Percentiles rank a stretch among this genome's conserved stretches.
phyloP scores from a whole-genome alignment of 2,888 invertebrate species.

The Parnassius smintheus region DNA sequence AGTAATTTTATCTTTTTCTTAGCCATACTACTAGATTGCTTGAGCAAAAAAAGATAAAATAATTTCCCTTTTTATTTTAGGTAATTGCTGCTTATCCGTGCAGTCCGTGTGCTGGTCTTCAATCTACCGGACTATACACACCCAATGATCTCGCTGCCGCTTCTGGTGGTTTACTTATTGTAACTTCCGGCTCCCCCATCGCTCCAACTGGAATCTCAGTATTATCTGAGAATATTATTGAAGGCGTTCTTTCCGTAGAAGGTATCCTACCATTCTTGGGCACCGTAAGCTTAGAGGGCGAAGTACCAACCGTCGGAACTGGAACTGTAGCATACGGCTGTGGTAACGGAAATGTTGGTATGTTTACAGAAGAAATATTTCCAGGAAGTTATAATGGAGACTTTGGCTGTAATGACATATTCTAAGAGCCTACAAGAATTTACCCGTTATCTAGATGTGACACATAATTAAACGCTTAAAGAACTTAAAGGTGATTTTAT shows the following conservation, averaged over 20 bases:
- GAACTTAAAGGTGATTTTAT: too few species aligned
- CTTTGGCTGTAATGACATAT: slow-evolving; percentile 18
- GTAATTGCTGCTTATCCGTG: slow-evolving; percentile 21
- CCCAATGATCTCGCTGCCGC: slow-evolving; percentile 11
- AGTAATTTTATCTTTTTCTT: too few species aligned
- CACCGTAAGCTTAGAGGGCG: slow-evolving; percentile 44
- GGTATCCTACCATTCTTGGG: slow-evolving; percentile 40
- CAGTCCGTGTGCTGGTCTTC: slow-evolving; percentile 7
- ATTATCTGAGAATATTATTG: slow-evolving; percentile 45
- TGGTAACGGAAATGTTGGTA: slow-evolving; percentile 46
- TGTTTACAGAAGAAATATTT: slow-evolving; percentile 37
- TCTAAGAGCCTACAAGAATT: background rate
- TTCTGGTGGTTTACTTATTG: slow-evolving; percentile 17
- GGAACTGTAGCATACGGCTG: slow-evolving; percentile 48
- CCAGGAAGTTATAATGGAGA: slow-evolving; percentile 19
- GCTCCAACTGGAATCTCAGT: slow-evolving; percentile 44
- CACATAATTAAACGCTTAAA: too few species aligned
- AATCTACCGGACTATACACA: background rate
- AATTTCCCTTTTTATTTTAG: slow-evolving; percentile 7
- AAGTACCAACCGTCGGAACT: slow-evolving; percentile 42
- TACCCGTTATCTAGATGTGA: too few species aligned
- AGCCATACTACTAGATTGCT: too few species aligned
- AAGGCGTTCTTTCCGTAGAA: slow-evolving; percentile 26
- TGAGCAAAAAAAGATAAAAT: too few species aligned
- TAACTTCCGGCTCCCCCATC: slow-evolving; percentile 40